Evolutionary conservation across 2,797 vertebrate species (phyloP).

Genomic region (Scarus forsteni): DNA sequence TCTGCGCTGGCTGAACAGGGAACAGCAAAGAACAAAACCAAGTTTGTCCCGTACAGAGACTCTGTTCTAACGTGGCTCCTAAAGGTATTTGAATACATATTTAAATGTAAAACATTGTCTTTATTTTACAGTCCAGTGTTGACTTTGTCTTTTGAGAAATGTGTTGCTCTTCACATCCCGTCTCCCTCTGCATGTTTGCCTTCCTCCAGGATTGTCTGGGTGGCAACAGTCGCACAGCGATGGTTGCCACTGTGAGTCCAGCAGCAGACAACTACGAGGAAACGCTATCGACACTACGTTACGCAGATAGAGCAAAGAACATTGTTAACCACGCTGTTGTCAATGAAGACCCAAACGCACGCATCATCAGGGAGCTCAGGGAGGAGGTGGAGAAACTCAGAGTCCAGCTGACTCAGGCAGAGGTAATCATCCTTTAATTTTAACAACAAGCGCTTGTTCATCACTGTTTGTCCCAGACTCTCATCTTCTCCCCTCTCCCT

Average conservation of each 20-base stretch:
- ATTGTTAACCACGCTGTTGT: conserved; percentile 92
- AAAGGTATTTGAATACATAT: conserved; percentile 78
- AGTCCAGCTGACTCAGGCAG: conserved; percentile 85
- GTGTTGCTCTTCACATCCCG: too few species aligned
- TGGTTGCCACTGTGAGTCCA: conserved; percentile 98
- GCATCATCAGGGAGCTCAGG: conserved; percentile 91
- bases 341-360: conserved; percentile 93
- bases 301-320: conserved; percentile 90
- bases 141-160: too few species aligned
- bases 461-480: neutral
- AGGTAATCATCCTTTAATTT: conserved; percentile 55
- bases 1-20: conserved; percentile 88
- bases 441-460: rapidly evolving
- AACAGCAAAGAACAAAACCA: conserved; percentile 91
- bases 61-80: conserved; percentile 95
- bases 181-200: neutral
- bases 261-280: conserved; percentile 97
- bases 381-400: conserved; percentile 92
- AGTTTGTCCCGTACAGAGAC: conserved; percentile 95
- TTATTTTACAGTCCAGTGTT: too few species aligned
- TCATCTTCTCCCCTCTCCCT: neutral
- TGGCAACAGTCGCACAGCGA: conserved; percentile 97
- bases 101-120: too few species aligned
- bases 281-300: conserved; percentile 93
- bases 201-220: conserved; percentile 92